Percentiles rank a stretch among this genome's conserved stretches.
These are phyloP conservation scores for Vireo griseus DNA, from an alignment of 2,797 vertebrate genomes.

Conservation along the genomic window DNA sequence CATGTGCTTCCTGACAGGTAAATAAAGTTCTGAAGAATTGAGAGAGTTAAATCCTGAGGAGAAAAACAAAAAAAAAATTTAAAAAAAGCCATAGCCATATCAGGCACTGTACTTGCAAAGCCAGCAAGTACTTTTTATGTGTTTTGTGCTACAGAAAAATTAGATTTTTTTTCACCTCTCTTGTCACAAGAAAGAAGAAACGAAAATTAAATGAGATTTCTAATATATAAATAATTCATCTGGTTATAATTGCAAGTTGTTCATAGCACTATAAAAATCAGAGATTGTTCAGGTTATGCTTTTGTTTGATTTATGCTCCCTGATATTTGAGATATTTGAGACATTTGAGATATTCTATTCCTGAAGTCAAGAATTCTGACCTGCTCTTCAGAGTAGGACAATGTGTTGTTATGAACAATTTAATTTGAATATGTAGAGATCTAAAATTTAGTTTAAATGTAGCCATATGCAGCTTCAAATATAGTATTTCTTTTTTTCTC, in stretches of 20 bases:
- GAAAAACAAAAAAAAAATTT: not conserved
- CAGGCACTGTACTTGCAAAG: not conserved
- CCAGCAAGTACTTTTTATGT: not conserved
- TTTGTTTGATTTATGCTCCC: not conserved
- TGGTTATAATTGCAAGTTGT: not conserved
- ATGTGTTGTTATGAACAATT: not conserved
- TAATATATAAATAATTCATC: not conserved
- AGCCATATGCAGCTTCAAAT: conserved; percentile 48
- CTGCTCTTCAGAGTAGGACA: not conserved
- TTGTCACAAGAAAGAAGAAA: not conserved
- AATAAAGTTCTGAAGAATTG: not conserved
- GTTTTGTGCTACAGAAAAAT: not conserved
- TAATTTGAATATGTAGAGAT: conserved; percentile 30
- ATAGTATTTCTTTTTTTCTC: conserved; percentile 38
- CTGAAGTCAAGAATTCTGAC: not conserved
- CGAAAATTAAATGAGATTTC: not conserved
- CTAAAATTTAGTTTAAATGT: conserved; percentile 31
- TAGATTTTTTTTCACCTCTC: not conserved
- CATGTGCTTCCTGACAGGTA: not conserved
- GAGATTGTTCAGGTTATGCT: not conserved
- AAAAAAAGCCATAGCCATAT: not conserved
- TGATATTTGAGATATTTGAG: not conserved
- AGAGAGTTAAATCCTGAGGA: not conserved
- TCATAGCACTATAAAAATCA: not conserved
- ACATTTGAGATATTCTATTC: not conserved